These are phyloP conservation scores for Raphicerus campestris DNA, from an alignment of 2,113 vertebrate species.

Conservation along the genomic window DNA sequence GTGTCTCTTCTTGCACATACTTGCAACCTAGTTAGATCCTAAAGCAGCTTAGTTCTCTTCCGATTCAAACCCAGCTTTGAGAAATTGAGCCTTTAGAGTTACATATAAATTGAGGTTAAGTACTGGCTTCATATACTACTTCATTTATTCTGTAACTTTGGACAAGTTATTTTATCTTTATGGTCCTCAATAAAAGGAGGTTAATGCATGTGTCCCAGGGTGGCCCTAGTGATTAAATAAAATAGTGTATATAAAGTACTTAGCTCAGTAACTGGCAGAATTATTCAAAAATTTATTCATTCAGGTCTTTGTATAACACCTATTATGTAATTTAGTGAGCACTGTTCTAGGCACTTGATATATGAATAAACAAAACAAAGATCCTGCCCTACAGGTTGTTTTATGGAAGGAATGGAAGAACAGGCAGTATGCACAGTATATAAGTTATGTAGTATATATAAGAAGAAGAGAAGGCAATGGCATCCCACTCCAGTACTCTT, in stretches of 20 bases:
- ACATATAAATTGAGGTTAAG: background rate
- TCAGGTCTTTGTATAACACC: background rate
- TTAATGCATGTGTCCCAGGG: background rate
- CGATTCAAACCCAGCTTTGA: background rate
- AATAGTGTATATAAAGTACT: background rate
- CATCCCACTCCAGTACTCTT: too few species aligned
- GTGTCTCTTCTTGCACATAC: background rate
- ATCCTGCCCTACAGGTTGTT: background rate
- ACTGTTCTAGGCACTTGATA: background rate
- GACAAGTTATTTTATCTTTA: background rate
- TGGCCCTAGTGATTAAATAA: background rate
- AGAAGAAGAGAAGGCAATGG: too few species aligned
- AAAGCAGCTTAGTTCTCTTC: slow-evolving; percentile 7
- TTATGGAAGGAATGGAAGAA: background rate
- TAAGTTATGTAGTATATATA: background rate
- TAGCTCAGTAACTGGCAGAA: background rate
- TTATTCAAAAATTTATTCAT: background rate
- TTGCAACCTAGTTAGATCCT: background rate
- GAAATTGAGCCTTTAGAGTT: slow-evolving; percentile 1
- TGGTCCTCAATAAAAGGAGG: background rate
- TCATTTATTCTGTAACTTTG: background rate
- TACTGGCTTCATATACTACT: background rate
- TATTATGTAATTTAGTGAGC: background rate
- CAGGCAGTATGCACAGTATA: background rate
- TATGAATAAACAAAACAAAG: background rate